Conservation (phyloP, 2,113 vertebrate species). For the Cyphotilapia sp. region DNA sequence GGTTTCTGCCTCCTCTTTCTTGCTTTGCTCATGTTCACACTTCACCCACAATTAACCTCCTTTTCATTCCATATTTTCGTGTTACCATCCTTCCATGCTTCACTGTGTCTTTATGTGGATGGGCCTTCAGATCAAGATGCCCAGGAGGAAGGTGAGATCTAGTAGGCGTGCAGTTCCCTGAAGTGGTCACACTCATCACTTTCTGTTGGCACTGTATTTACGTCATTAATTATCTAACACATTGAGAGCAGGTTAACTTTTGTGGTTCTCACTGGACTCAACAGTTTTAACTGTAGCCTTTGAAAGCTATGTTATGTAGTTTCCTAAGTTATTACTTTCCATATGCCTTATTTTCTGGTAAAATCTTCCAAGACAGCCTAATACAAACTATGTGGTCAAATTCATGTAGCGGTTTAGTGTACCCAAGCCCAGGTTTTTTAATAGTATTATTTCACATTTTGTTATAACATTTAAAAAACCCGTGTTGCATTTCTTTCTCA, state of each 20-base stretch:
- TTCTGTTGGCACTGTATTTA: not conserved
- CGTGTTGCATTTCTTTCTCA: not conserved
- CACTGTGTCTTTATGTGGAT: not conserved
- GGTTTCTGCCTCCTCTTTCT: not conserved
- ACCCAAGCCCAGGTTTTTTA: not conserved
- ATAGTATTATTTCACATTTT: not conserved
- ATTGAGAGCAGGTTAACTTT: not conserved
- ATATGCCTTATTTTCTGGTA: not conserved
- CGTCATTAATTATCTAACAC: not conserved
- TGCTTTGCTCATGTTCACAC: not conserved
- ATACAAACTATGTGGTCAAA: not conserved
- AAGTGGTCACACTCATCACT: not conserved
- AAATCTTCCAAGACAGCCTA: not conserved
- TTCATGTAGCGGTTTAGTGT: not conserved
- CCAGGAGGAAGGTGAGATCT: slow-evolving; percentile 54
- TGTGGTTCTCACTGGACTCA: not conserved
- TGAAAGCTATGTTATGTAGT: not conserved
- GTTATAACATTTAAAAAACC: not conserved
- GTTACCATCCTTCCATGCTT: not conserved
- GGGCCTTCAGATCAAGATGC: slow-evolving; percentile 49
- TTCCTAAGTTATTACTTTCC: not conserved
- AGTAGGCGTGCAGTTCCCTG: not conserved
- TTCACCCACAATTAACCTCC: not conserved
- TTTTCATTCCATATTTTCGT: not conserved
- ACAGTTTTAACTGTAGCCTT: not conserved